Base-by-base conservation (phyloP, 1,140 invertebrate species). In the Drosophila seguyi region DNA sequence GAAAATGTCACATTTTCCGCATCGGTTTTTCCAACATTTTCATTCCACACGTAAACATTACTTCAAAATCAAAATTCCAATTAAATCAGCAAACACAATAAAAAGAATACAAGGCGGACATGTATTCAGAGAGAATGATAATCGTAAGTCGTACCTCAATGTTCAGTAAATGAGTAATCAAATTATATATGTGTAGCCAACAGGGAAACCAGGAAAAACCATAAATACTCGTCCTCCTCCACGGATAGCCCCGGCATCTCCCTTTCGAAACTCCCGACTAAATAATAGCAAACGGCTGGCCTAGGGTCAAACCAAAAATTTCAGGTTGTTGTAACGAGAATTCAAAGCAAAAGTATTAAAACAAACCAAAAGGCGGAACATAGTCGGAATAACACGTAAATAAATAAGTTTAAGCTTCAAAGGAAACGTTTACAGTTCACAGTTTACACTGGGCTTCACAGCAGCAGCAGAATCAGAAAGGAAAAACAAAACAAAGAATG, bases 391-490 rank as follows among this genome's bases (percentile, higher is more conserved):
- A 38, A 55, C 52, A 38, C 52, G 52, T 55, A 55, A 53, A 53
- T 53, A 71, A 50, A 42, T 72, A 81, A 25, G 57, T 55, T 62
- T 58, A 75, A 47, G 59, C 56, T 72, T 61, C 62, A 65, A 61
- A 38, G 52, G 16, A 73, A 78, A 76, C 45, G 63, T 80, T 81
- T 81, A 87, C 85, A 88, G 85, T 87, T 84, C 72, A 80, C 80
- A 87, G 84, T 88, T 90, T 90, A 81, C 80, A 91, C 87, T 86
- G 83, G 91, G 91, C 91, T 92, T 90, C 83, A 78, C 68, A 87
- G 88, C 91, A 91, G 90, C 90, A 92, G 78, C 72, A 91, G 90
- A 92, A 92, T 92, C 91, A n/a, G 47, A 45, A n/a, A n/a, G n/a
- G n/a, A n/a, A n/a, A n/a, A n/a, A n/a, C n/a, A n/a, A 50, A 79